Base-by-base conservation (phyloP, 2,888 invertebrate species). In the Ctena decussata region DNA sequence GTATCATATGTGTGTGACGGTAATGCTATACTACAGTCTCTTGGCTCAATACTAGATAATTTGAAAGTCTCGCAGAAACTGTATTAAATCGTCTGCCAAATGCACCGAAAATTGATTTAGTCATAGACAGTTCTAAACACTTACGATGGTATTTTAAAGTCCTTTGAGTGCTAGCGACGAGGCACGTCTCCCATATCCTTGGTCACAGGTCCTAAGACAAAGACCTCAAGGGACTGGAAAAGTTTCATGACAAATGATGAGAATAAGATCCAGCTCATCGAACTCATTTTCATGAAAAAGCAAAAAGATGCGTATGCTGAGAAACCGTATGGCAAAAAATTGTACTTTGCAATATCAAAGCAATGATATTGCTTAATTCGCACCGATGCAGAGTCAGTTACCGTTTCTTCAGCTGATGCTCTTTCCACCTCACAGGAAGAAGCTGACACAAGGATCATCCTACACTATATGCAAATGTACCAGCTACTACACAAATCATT, bases 201-300 rank as follows among this genome's bases (percentile, higher is more conserved):
- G 30, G 15, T 74, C 18, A 27, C 44, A 18, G 78, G 53, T 53
- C 70, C 53, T 32, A 79, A 72, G 44, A 72, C 79, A 1, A 77
- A 60, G 30, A 60, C 44, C 8, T 73, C 79, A 37, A 46, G 30
- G 24, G 72, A 79, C 57, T 79, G 79, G 79, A 79, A 72, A 57
- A 32, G 37, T 5, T 79, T 79, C 41, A 71, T 79, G 57, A 53
- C 18, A n/a, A 53, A 53, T 53, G 53, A n/a, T 53, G 53, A 53
- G n/a, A 53, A 53, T n/a, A 41, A 41, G 37, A 71, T 18, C 5
- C 78, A 78, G 78, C 46, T 70, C 3, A 41, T 71, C 0, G 2
- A 78, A 32, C 71, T 82, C 12, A 1, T 75, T 5, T 27, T 30
- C 11, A 53, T 8, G 3, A 18, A 75, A 12, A 32, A 57, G 57